Evolutionary conservation across 1,140 invertebrate genomes (phyloP).

Genomic region (Gonioctena quinquepunctata): DNA sequence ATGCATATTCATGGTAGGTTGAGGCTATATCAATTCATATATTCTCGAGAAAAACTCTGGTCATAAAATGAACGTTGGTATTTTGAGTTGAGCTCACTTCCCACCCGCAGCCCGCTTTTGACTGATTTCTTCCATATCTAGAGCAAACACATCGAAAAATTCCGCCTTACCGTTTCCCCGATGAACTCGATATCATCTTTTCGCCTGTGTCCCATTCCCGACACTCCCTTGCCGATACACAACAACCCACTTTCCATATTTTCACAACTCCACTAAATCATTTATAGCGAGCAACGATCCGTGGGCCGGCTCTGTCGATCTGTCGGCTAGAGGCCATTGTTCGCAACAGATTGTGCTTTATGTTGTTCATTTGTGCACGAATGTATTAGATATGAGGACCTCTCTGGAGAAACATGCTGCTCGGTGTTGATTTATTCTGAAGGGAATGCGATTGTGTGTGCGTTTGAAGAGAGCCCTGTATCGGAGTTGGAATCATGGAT

Average conservation of each 20-base stretch:
- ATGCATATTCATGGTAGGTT: too few species aligned
- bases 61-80: too few species aligned
- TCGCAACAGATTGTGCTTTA: constrained; percentile 23
- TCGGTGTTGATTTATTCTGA: not conserved
- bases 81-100: too few species aligned
- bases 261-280: constrained; percentile 37
- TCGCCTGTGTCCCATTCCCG: not conserved
- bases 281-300: constrained; percentile 31
- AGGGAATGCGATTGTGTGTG: not conserved
- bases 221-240: constrained; percentile 42
- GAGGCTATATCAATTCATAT: too few species aligned
- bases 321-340: constrained; percentile 20
- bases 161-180: too few species aligned
- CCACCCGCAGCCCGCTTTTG: too few species aligned
- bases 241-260: constrained; percentile 49
- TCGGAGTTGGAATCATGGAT: not conserved
- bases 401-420: not conserved
- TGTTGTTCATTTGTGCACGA: constrained; percentile 24
- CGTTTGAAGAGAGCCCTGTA: not conserved
- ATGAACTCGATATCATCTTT: too few species aligned
- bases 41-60: too few species aligned
- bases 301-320: constrained; percentile 17
- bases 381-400: constrained; percentile 22
- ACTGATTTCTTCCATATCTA: too few species aligned
- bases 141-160: too few species aligned